Conservation (phyloP, 1,140 invertebrate genomes). For the Tetragnatha versicolor region DNA sequence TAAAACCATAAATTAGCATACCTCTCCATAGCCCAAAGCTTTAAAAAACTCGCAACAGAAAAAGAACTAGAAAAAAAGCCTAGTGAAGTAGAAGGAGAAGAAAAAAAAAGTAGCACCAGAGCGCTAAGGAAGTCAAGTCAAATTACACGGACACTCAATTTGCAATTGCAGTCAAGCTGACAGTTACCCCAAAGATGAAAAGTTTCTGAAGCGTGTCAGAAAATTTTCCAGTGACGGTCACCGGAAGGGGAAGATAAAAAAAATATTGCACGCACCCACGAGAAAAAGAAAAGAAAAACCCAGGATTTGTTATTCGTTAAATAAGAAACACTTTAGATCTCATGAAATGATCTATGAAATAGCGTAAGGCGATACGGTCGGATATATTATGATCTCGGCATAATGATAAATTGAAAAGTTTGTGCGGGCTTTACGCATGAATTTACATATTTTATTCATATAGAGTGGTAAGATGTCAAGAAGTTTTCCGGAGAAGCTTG, state of each 20-base stretch:
- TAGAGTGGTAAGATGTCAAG: not conserved
- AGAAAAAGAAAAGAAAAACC: conserved; percentile 18
- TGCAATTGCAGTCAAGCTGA: conserved; percentile 31
- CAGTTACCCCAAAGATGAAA: conserved; percentile 34
- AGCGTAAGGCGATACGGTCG: not conserved
- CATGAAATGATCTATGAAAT: conserved; percentile 3
- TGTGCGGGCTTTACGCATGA: conserved; percentile 6
- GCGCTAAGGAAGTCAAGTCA: conserved; percentile 39
- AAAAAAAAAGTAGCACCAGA: conserved; percentile 3
- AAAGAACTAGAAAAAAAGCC: not conserved
- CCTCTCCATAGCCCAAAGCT: not conserved
- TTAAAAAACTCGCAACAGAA: not conserved
- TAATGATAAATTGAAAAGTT: conserved; percentile 33
- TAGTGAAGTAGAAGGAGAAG: not conserved
- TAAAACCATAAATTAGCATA: conserved; percentile 39
- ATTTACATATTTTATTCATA: conserved; percentile 29
- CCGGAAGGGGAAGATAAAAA: not conserved
- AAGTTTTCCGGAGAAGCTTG: no score
- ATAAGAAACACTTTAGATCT: conserved; percentile 32
- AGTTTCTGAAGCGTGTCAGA: conserved; percentile 35
- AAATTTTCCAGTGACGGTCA: conserved; percentile 1
- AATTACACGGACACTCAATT: conserved; percentile 32
- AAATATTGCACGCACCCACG: not conserved
- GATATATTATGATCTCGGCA: conserved; percentile 6
- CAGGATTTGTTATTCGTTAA: conserved; percentile 47